Evolutionary conservation across 2,888 invertebrate species (phyloP), one percentile per base, ranked within the genome.

Genomic region (Aplocera efformata): DNA sequence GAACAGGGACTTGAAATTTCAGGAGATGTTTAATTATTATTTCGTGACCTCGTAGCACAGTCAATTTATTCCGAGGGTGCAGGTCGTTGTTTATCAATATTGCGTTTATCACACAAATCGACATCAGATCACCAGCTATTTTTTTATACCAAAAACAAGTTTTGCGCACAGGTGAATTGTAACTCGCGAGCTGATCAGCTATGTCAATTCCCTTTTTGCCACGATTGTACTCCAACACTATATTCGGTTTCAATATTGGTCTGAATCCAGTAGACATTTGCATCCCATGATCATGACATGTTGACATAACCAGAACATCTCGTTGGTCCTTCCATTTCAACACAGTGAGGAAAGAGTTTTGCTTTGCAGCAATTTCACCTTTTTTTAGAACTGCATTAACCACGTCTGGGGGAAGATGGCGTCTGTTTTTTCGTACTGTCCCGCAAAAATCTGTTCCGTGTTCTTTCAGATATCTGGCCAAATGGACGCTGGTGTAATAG

Each of bases 71-170:
- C 10, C 21, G 28, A 10, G 37, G 37, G 21, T 37, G 25, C 25
- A 31, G 25, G 21, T 48, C 40, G 1, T 48, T 48, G 21, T 44
- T 27, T 35, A 49, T 45, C 24, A 49, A 31, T 10, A 46, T 35
- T 11, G 41, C 29, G 28, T 50, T 50, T n/a, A 47, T 28, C 6
- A 50, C 37, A 25, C 34, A 9, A 22, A 41, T 34, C 21, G 43
- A 24, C 21, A 47, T 21, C 32, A 47, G 25, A 32, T 50, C 45
- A 7, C 10, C 32, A 10, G 42, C 48, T 7, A 48, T 32, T 26
- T 48, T 48, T 42, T 51, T 51, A 35, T 51, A 48, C 44, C 50
- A 48, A 21, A 44, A 22, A n/a, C 22, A 26, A 26, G 50, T 42
- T 44, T 50, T 45, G 10, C 48, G 22, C 8, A 45, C 32, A 13